Conservation (phyloP, 92 coral and sea anemone species). For the Phenganax stokvisi region DNA sequence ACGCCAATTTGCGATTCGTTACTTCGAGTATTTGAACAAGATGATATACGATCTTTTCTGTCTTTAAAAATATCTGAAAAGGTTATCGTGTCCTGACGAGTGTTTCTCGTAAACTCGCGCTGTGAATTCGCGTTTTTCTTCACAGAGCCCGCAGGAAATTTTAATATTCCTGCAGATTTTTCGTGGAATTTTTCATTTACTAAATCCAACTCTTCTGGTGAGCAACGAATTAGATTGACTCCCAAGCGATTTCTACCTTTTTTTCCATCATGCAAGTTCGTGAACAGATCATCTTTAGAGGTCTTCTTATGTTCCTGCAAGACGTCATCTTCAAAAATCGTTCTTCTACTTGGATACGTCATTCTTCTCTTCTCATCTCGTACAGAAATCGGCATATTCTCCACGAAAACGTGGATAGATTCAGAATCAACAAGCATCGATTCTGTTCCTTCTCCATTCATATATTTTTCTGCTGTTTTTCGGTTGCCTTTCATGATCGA, state of each 20-base stretch:
- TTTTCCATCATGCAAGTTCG: background rate
- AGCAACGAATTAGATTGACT: background rate
- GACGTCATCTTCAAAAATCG: background rate
- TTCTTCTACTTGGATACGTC: background rate
- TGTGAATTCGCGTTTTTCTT: no score
- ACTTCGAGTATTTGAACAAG: no score
- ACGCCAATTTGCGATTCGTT: no score
- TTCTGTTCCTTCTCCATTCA: constrained; percentile 3
- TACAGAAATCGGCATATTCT: background rate
- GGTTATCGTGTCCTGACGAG: no score
- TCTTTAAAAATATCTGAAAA: no score
- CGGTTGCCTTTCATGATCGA: no score
- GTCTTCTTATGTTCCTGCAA: background rate
- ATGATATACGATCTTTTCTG: no score
- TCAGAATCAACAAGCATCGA: constrained; percentile 20
- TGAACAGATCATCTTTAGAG: background rate
- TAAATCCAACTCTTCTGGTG: background rate
- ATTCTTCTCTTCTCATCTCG: background rate
- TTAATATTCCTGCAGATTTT: no score
- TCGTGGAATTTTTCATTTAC: no score
- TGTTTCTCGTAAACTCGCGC: no score
- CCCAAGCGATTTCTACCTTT: no score
- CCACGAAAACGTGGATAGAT: background rate
- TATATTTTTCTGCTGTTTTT: background rate
- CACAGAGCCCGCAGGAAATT: no score